Evolutionary conservation across 2,888 invertebrate genomes (phyloP), one percentile per base, ranked within the genome.

Genomic region (Cylloceria caligata): DNA sequence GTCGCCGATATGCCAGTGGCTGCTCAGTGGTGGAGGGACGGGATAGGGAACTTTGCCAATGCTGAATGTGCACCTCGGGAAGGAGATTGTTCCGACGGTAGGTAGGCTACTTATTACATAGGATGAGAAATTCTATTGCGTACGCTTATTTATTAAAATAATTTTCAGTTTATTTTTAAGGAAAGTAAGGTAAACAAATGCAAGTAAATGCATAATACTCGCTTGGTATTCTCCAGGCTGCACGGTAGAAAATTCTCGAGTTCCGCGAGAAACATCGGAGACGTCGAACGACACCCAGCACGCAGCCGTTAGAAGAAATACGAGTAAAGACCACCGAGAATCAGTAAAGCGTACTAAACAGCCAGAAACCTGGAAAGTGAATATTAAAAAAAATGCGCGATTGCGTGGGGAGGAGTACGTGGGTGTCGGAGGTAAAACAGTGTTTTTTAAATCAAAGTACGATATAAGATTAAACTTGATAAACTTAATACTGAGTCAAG

Each of bases 351-450:
- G 88, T 74, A 76, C 80, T 19, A 89, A 89, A 69, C 87, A 88
- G 57, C 89, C 88, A 1, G 88, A 89, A 60, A 84, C 83, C 60
- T 89, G 89, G 89, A 89, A 89, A 84, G 88, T 88, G 0, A 89
- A 89, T 52, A 72, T 90, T 3, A 89, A 89, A 73, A 90, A 90
- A 65, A 88, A 87, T 77, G 88, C 90, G n/a, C 87, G 88, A 64
- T 78, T 89, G 57, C 85, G 86, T 36, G 88, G 88, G 6, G 85
- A 88, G 75, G 88, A 88, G 52, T 88, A 89, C 62, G 75, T 88
- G 39, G 88, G 88, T n/a, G 87, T 87, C 42, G 88, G 88, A 88
- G 88, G 87, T 90, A 86, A 77, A 67, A 34, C 19, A 64, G 24
- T 30, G 3, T 2, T 39, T 11, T 64, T 34, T 7, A 34, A 4